phyloP scores from a whole-genome alignment of 2,888 invertebrate species.

The Anodontia alba region DNA sequence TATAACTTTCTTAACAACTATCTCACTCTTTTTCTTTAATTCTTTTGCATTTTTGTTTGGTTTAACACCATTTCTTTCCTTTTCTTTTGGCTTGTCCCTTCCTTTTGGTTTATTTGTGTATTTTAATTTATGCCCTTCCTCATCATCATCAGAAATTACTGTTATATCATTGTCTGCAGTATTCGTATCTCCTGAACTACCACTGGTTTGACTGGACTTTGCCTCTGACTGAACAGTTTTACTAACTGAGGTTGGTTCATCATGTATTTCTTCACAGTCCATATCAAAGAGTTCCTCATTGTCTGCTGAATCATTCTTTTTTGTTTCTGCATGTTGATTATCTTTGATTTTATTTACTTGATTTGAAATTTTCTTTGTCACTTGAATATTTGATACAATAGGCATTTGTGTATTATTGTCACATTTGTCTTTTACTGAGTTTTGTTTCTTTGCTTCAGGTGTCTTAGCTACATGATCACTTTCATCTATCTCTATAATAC shows the following conservation, averaged over 20 bases:
- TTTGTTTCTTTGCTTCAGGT: not conserved
- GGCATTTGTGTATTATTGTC: not conserved
- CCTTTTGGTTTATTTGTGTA: not conserved
- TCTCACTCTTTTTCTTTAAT: not conserved
- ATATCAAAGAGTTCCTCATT: conserved; percentile 1
- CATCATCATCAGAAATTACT: not conserved
- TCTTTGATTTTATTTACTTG: not conserved
- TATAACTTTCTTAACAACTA: not conserved
- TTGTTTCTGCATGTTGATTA: not conserved
- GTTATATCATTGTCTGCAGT: not conserved
- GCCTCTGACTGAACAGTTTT: not conserved
- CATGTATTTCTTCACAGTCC: conserved; percentile 14
- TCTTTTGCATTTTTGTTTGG: not conserved
- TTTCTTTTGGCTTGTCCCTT: not conserved
- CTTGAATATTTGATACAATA: no score
- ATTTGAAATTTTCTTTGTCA: not conserved
- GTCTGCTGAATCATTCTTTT: not conserved
- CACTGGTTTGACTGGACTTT: not conserved
- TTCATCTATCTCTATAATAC: conserved; percentile 4
- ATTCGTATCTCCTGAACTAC: not conserved
- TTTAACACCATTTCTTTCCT: not conserved
- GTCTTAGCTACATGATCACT: not conserved
- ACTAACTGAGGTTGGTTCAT: not conserved
- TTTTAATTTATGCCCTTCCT: not conserved
- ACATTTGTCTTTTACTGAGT: not conserved